phyloP scores from a whole-genome alignment of 2,797 vertebrate genomes.

The Mareca strepera region DNA sequence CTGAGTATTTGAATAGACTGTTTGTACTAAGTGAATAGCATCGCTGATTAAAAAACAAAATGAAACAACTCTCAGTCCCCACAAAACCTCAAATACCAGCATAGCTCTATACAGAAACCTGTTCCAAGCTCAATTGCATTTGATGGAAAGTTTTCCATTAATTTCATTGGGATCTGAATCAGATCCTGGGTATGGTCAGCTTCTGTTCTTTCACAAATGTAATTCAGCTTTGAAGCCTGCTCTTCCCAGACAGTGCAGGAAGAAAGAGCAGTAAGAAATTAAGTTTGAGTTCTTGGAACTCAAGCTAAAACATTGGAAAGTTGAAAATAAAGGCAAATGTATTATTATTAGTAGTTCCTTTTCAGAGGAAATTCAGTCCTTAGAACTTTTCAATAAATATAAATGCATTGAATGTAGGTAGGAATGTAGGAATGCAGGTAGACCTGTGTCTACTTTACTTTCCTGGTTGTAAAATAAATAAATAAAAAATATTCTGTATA shows the following conservation, averaged over 20 bases:
- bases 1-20: slow-evolving; percentile 11
- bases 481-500: neutral
- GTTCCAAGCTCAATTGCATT: neutral
- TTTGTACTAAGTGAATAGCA: neutral
- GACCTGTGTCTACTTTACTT: neutral
- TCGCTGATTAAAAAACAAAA: slow-evolving; percentile 17
- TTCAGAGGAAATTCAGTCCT: neutral
- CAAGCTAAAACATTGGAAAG: neutral
- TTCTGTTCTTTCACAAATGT: neutral
- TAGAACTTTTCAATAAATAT: neutral
- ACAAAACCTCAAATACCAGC: neutral
- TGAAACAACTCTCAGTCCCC: neutral
- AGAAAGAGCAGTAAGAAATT: slow-evolving; percentile 1
- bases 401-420: neutral
- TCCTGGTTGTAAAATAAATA: neutral
- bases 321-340: slow-evolving; percentile 2
- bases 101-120: neutral
- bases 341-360: neutral
- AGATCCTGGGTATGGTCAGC: neutral
- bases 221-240: neutral
- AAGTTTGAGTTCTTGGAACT: slow-evolving; percentile 25
- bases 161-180: slow-evolving; percentile 5
- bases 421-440: neutral
- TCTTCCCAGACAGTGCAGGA: neutral
- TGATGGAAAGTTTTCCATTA: neutral